A percentile compares a stretch with the other conserved stretches of the same genome.
Evolutionary conservation across 1,140 invertebrate genomes (phyloP).

Genomic region (Pinna nobilis): DNA sequence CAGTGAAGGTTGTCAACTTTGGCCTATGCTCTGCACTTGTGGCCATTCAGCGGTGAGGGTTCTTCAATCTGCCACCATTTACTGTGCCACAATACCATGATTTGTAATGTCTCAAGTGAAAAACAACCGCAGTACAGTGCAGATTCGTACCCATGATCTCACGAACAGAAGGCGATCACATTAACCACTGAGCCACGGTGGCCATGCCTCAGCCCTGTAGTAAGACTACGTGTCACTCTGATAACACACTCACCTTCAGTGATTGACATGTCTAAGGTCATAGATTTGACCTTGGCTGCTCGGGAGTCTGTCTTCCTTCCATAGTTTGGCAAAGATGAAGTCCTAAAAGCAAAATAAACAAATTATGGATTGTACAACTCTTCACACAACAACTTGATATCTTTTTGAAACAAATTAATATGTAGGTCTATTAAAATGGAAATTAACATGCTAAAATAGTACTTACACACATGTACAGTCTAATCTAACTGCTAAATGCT

Average conservation of each 20-base stretch:
- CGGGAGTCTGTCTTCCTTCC: conserved; percentile 50
- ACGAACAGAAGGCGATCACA: no score
- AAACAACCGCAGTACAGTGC: no score
- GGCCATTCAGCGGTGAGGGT: no score
- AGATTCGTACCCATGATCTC: no score
- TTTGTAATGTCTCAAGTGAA: no score
- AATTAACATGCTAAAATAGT: background rate
- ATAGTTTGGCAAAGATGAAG: conserved; percentile 68
- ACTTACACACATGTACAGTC: background rate
- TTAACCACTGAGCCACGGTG: no score
- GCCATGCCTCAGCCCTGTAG: no score
- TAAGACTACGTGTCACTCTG: no score
- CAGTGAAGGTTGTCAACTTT: no score
- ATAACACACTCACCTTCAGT: conserved; percentile 50
- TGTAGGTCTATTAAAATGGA: background rate
- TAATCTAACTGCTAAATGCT: background rate
- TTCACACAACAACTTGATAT: background rate
- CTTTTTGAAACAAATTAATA: background rate
- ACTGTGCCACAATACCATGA: no score
- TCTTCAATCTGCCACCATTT: no score
- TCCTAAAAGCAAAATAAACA: conserved; percentile 45
- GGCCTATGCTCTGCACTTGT: no score
- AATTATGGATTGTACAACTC: background rate
- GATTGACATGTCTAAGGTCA: conserved; percentile 41
- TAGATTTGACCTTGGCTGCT: conserved; percentile 37